These are phyloP conservation scores for Darevskia mixta DNA, from an alignment of 2,797 vertebrate species.

Conservation along the genomic window DNA sequence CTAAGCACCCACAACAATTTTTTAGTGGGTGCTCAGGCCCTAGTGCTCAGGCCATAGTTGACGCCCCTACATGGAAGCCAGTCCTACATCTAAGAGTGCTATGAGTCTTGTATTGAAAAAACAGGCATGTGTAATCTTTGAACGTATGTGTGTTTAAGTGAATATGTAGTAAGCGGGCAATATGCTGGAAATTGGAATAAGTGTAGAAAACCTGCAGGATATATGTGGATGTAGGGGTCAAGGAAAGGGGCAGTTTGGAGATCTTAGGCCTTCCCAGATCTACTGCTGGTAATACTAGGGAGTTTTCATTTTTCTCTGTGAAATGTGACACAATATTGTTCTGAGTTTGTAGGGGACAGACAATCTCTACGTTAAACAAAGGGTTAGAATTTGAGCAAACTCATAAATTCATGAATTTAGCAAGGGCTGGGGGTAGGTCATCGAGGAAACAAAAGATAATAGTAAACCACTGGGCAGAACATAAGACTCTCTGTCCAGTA, in stretches of 20 bases:
- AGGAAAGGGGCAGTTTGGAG: not conserved
- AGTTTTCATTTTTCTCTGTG: not conserved
- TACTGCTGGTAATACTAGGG: not conserved
- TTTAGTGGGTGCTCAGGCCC: too few relatives aligned
- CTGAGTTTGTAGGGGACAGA: too few relatives aligned
- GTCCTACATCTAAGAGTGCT: not conserved
- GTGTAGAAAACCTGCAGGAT: not conserved
- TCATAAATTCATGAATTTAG: too few relatives aligned
- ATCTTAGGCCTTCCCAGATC: not conserved
- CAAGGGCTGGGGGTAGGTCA: too few relatives aligned
- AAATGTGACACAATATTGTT: not conserved
- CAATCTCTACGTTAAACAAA: too few relatives aligned
- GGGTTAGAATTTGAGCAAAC: too few relatives aligned
- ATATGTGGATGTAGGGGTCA: too few relatives aligned
- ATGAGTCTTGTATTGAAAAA: not conserved
- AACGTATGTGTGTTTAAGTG: not conserved
- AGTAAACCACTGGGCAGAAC: too few relatives aligned
- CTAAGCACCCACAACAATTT: too few relatives aligned
- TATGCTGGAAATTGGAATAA: not conserved
- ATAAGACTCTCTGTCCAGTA: too few relatives aligned
- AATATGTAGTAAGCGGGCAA: not conserved
- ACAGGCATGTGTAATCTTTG: not conserved
- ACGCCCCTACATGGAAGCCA: not conserved
- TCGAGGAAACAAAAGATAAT: too few relatives aligned
- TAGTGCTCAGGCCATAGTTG: too few relatives aligned